Evolutionary conservation across 2,888 invertebrate genomes (phyloP).

Genomic region (Cremastobaeus sp.): DNA sequence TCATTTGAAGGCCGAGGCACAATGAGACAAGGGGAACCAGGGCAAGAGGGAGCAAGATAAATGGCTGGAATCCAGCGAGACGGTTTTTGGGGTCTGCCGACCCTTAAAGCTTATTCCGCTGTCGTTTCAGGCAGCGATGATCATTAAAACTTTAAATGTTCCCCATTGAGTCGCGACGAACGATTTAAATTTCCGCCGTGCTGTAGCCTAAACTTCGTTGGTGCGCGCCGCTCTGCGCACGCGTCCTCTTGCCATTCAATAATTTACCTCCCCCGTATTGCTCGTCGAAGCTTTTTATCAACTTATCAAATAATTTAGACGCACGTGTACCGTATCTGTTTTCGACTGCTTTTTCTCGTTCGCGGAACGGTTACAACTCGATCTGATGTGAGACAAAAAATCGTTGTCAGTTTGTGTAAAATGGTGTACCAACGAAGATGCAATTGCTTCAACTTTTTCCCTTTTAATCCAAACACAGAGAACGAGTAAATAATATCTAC

Average conservation of each 20-base stretch:
- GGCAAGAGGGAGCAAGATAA: conserved; percentile 25
- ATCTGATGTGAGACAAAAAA: too few species aligned
- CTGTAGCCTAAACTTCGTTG: conserved; percentile 11
- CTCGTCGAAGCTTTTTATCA: conserved; percentile 40
- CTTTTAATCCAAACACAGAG: too few species aligned
- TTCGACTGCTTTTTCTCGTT: too few species aligned
- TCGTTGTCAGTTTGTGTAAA: too few species aligned
- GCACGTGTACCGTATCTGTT: too few species aligned
- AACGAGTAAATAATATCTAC: too few species aligned
- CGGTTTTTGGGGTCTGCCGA: conserved; percentile 54
- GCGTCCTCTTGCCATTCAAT: conserved; percentile 38
- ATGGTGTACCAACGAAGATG: too few species aligned
- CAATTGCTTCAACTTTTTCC: too few species aligned
- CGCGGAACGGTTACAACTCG: too few species aligned
- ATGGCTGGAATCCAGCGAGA: conserved; percentile 40
- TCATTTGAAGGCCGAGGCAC: conserved; percentile 15
- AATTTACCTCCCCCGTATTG: conserved; percentile 34
- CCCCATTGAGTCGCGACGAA: conserved; percentile 70
- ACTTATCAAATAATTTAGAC: conserved; percentile 34
- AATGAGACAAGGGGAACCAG: conserved; percentile 13
- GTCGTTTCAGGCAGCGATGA: conserved; percentile 70
- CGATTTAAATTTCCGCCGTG: conserved; percentile 70
- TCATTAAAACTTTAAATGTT: conserved; percentile 76
- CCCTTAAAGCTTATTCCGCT: conserved; percentile 67
- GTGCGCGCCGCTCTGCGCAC: conserved; percentile 18